phyloP scores from a whole-genome alignment of 92 coral and sea anemone species.

The Siderastrea siderea region DNA sequence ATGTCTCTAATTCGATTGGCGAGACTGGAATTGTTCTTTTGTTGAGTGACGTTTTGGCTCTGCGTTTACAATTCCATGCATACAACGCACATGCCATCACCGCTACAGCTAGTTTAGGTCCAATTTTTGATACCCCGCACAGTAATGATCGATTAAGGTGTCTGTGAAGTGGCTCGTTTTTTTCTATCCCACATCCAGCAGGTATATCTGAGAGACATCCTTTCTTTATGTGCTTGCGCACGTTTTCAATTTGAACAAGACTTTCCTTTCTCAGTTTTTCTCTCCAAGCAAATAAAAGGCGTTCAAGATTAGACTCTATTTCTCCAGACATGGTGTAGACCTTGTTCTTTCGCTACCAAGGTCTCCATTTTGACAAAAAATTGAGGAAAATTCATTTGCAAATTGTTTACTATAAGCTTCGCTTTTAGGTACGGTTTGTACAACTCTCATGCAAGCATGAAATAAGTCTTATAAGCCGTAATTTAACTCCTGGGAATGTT shows the following conservation, averaged over 20 bases:
- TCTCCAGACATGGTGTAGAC: slow-evolving; percentile 58
- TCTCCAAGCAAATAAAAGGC: slow-evolving; percentile 55
- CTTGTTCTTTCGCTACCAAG: slow-evolving; percentile 56
- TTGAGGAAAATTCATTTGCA: slow-evolving; percentile 69
- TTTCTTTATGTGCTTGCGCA: slow-evolving; percentile 69
- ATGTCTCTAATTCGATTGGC: slow-evolving; percentile 50
- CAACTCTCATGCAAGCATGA: slow-evolving; percentile 71
- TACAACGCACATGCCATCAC: slow-evolving; percentile 70
- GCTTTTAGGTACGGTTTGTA: slow-evolving; percentile 59
- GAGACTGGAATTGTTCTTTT: slow-evolving; percentile 61
- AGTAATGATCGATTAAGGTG: slow-evolving; percentile 69
- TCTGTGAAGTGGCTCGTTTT: slow-evolving; percentile 76
- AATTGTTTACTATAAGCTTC: slow-evolving; percentile 52
- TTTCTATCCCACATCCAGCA: slow-evolving; percentile 78
- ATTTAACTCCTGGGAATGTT: slow-evolving; percentile 56
- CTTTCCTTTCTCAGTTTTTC: slow-evolving; percentile 39
- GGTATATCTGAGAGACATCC: slow-evolving; percentile 85
- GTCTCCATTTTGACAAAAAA: slow-evolving; percentile 72
- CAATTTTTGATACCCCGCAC: slow-evolving; percentile 76
- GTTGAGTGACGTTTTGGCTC: slow-evolving; percentile 30
- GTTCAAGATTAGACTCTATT: slow-evolving; percentile 76
- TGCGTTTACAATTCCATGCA: slow-evolving; percentile 78
- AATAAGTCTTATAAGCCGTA: slow-evolving; percentile 49
- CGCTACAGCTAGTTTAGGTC: slow-evolving; percentile 85
- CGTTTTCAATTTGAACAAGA: slow-evolving; percentile 69